Base-by-base conservation (phyloP, 1,140 invertebrate species). In the Musca vetustissima region DNA sequence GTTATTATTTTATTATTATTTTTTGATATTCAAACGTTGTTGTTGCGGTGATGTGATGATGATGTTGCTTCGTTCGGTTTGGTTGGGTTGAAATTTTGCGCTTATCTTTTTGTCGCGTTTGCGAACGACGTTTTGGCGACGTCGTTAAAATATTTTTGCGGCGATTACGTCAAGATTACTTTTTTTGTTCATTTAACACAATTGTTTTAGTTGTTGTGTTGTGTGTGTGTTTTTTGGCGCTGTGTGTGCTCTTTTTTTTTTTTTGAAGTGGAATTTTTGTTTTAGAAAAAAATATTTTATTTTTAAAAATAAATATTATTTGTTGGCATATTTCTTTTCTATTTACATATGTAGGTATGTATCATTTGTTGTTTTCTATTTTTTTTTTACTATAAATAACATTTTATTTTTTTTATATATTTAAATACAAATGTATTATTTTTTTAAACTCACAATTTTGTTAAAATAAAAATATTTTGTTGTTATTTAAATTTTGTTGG, bases 141-240 rank as follows among this genome's bases (percentile, higher is more conserved):
- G 57, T 61, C 57, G 57, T 61, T 61, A 61, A 52, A 61, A 61
- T 61, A 61, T 61, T 71, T 71, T 73, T 69, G 70, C 73, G 75
- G 73, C 69, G 76, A 78, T 78, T 78, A 78, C 76, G 76, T 78
- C 76, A 78, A 78, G 76, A 78, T 74, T 75, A 76, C 78, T 78
- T 72, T 61, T 43, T 61, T n/a, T n/a, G n/a, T n/a, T n/a, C n/a
- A 75, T 75, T 78, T 73, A 72, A 71, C 28, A 69, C 74, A 78
- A 43, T 21, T 66, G 13, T 49, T 64, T 32, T 48, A 43, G 32
- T 64, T 65, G 64, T 49, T 49, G 61, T 64, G 13, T 59, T 59
- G n/a, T 11, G 3, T 28, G 55, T 59, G 32, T 61, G 28, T 17
- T 61, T 21, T 61, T 36, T 61, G 36, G 4, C 11, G 13, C 1